These are phyloP conservation scores for Bombycilla garrulus DNA, from an alignment of 2,113 vertebrate genomes.

Conservation along the genomic window DNA sequence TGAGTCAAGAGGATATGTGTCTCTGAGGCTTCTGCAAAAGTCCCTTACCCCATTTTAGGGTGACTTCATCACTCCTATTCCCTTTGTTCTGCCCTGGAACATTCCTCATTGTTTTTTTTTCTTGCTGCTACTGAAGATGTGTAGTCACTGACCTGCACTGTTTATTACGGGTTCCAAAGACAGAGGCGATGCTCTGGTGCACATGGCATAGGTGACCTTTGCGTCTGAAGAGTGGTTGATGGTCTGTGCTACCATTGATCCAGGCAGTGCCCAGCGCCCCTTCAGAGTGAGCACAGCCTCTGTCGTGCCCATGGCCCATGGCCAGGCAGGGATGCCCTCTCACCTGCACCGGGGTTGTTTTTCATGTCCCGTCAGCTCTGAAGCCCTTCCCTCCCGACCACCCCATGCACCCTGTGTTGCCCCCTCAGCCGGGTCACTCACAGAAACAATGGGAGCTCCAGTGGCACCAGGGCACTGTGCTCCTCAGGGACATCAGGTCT, in stretches of 20 bases:
- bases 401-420: neutral
- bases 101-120: neutral
- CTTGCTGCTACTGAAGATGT: neutral
- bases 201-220: neutral
- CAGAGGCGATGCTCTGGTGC: accelerated
- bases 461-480: neutral
- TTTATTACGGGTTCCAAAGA: neutral
- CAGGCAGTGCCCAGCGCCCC: neutral
- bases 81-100: neutral
- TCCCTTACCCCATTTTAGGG: neutral
- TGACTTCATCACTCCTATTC: neutral
- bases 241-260: neutral
- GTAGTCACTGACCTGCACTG: neutral
- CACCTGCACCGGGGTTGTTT: accelerated
- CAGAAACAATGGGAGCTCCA: neutral
- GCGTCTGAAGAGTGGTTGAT: neutral
- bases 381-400: accelerated
- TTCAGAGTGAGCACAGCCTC: neutral
- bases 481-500: neutral
- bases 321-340: neutral
- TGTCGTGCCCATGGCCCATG: accelerated
- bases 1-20: neutral
- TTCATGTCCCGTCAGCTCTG: neutral
- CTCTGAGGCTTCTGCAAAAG: neutral
- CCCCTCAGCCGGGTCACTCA: neutral